Evolutionary conservation across 2,113 vertebrate species (phyloP).

Genomic region (Serilophus lunatus): DNA sequence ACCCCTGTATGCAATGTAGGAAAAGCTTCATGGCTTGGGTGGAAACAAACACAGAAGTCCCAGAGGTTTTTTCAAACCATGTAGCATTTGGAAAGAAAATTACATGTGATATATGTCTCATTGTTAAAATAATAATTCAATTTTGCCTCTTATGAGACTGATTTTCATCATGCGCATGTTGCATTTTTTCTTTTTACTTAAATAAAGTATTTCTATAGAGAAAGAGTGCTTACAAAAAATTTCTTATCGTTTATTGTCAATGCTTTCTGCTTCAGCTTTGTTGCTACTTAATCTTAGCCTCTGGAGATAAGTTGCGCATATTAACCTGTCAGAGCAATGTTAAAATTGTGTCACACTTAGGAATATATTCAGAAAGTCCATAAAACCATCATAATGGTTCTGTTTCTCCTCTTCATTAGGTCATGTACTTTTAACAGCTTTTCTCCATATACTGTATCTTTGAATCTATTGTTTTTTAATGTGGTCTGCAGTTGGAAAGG

Average conservation of each 20-base stretch:
- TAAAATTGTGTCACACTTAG: conserved; percentile 29
- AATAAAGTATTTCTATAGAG: neutral
- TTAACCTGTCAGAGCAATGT: conserved; percentile 42
- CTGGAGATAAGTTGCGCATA: conserved; percentile 23
- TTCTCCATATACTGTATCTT: neutral
- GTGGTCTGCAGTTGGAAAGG: neutral
- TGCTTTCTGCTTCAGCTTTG: conserved; percentile 17
- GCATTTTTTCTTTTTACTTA: neutral
- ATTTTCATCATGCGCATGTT: neutral
- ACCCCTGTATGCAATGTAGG: neutral
- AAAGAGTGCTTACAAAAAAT: conserved; percentile 3
- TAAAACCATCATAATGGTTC: conserved; percentile 30
- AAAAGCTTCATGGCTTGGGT: fast-evolving
- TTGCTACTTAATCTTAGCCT: conserved; percentile 23
- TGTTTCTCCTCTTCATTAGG: conserved; percentile 23
- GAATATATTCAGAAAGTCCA: conserved; percentile 42
- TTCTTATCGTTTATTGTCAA: neutral
- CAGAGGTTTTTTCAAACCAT: neutral
- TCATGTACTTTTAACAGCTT: neutral
- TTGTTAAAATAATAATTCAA: neutral
- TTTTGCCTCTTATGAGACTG: neutral
- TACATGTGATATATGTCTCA: neutral
- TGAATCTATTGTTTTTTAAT: neutral
- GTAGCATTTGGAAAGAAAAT: neutral
- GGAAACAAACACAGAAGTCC: neutral